Base-by-base conservation (phyloP, 30 jellyfish, hydroid and myxozoan species). In the Nemopilema nomurai region DNA sequence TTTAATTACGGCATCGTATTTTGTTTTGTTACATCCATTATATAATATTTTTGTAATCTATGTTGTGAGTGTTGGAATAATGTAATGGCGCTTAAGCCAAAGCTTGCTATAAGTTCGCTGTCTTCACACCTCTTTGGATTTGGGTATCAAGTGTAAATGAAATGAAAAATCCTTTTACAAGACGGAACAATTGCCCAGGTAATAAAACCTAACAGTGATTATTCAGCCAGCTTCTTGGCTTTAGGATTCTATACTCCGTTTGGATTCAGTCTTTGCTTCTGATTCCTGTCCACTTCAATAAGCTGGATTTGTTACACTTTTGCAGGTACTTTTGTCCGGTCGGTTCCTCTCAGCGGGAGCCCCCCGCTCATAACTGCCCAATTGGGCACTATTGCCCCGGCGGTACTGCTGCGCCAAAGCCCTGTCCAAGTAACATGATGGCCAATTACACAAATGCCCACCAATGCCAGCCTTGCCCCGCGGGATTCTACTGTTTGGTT, bases 311-410 rank as follows among this genome's bases (percentile, higher is more conserved):
- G 57, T 41, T 41, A 3, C 13, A 41, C 57, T 41, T 81, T 32
- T 77, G 23, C 66, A 95, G 99, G 1, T 95, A 90, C 65, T 95
- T 73, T 83, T 95, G 99, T 65, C 99, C 99, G 18, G 93, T 93
- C 25, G 97, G 98, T 51, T 67, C 89, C 28, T 28, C 91, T 21
- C 84, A 29, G 68, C 78, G 92, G 77, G 96, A 87, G 69, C 99
- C 99, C 4, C 89, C 97, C 0, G 57, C 89, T 18, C 64, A 21
- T 74, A 28, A 64, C 49, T 95, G 99, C 88, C 97, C 92, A 18
- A 82, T 85, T 28, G 99, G 99, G 0, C 87, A 77, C 82, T 95
- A 80, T 30, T 95, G 99, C 70, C 97, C 99, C 0, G 97, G 97
- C 22, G 99, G 99, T 8, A 82, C 96, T 0, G 89, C 97, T 1